Evolutionary conservation across 2,888 invertebrate species (phyloP), one percentile per base, ranked within the genome.

Genomic region (Dicranocentrus wangi): DNA sequence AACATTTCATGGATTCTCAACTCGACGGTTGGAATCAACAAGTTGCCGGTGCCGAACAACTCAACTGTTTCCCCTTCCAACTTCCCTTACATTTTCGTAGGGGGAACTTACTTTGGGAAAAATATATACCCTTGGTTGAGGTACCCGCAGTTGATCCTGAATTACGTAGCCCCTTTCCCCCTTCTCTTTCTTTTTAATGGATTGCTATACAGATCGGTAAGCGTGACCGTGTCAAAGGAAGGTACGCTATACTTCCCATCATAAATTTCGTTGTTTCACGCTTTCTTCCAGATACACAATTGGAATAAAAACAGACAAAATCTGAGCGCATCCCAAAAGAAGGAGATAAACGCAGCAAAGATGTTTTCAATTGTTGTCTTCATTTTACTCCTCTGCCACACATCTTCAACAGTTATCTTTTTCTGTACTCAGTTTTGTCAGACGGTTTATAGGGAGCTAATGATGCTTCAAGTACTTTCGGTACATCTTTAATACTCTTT

Each of bases 351-450:
- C 3, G 63, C 63, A 3, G 61, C 61, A 8, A 72, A 51, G 51
- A 72, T 72, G 72, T 72, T 72, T n/a, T 72, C 72, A 0, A 39
- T 72, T 72, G 63, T 72, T 15, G 72, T 72, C 21, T 51, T 63
- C n/a, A 39, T 71, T 17, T 23, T 71, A 1, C 43, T 71, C 13
- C 21, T 19, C 10, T 71, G 71, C 17, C 71, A 71, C 19, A 71
- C 58, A 0, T 58, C 60, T n/a, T 71, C 71, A 1, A 60, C 60
- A 10, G 27, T 60, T 8, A 71, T 71, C 10, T 58, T 58, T 19
- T 71, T 71, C 17, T 15, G 43, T 1, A 25, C 60, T 0, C 71
- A 71, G n/a, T 60, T 43, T 42, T 25, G 42, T 19, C 23, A 21
- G 17, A 28, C 25, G n/a, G 25, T 71, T 17, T 58, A 60, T 32